These are phyloP conservation scores for Sebastes vulpes DNA, from an alignment of 2,797 vertebrate species.

Conservation along the genomic window DNA sequence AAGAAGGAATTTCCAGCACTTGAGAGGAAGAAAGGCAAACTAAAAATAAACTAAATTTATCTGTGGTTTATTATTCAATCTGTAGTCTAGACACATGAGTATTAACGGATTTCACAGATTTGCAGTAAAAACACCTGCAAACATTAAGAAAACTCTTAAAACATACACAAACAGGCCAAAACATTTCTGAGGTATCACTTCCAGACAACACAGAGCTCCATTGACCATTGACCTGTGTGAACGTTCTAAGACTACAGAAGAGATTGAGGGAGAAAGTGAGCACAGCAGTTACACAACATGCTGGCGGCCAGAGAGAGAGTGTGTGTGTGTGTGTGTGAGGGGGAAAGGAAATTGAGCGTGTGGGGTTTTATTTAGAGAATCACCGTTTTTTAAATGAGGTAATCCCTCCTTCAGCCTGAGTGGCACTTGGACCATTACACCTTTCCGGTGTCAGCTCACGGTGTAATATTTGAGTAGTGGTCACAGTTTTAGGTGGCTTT, in stretches of 20 bases:
- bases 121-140: slow-evolving; percentile 37
- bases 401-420: slow-evolving; percentile 55
- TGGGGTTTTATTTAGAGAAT: slow-evolving; percentile 64
- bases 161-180: slow-evolving; percentile 23
- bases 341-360: slow-evolving; percentile 51
- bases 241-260: background rate
- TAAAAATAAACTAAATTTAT: slow-evolving; percentile 24
- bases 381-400: slow-evolving; percentile 61
- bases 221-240: slow-evolving; percentile 27
- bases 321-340: slow-evolving; percentile 9
- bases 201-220: slow-evolving; percentile 41
- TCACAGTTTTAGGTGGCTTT: slow-evolving; percentile 46
- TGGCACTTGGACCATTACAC: slow-evolving; percentile 39
- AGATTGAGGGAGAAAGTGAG: slow-evolving; percentile 24
- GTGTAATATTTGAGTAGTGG: slow-evolving; percentile 29
- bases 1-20: slow-evolving; percentile 7
- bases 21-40: slow-evolving; percentile 4
- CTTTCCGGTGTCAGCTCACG: slow-evolving; percentile 45
- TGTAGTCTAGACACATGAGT: slow-evolving; percentile 53
- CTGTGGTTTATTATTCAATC: slow-evolving; percentile 48
- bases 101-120: slow-evolving; percentile 51
- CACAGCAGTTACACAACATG: slow-evolving; percentile 17
- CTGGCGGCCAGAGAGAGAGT: slow-evolving; percentile 3
- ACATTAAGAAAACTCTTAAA: slow-evolving; percentile 21
- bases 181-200: slow-evolving; percentile 5